Conservation (phyloP, 2,888 invertebrate species). For the Gerosis bhagava region DNA sequence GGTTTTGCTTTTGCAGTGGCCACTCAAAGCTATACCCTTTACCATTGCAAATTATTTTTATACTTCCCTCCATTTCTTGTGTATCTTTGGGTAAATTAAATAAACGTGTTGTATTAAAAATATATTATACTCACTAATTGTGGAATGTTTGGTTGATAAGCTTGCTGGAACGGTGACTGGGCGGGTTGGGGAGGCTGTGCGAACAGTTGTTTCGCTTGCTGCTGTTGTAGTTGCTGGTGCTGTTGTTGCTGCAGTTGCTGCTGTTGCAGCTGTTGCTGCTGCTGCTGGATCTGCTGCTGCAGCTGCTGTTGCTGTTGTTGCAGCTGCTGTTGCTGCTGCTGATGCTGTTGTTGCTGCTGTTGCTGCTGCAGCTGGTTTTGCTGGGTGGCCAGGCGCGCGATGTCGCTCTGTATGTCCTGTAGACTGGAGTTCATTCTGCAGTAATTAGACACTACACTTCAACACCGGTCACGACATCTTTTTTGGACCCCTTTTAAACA, state of each 20-base stretch:
- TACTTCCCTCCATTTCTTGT: too few species aligned
- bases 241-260: slow-evolving; percentile 57
- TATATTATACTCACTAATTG: slow-evolving; percentile 65
- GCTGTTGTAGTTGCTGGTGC: slow-evolving; percentile 69
- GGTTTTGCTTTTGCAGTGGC: neutral
- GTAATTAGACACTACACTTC: slow-evolving; percentile 41
- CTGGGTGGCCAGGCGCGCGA: slow-evolving; percentile 93
- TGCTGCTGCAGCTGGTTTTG: slow-evolving; percentile 70
- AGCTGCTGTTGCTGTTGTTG: slow-evolving; percentile 61
- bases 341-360: slow-evolving; percentile 78
- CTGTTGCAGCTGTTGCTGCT: slow-evolving; percentile 49
- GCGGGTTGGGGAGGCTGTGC: slow-evolving; percentile 54
- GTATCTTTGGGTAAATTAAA: too few species aligned
- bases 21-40: neutral
- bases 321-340: slow-evolving; percentile 63
- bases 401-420: slow-evolving; percentile 96
- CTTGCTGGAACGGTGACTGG: slow-evolving; percentile 73
- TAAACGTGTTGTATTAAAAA: too few species aligned
- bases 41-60: slow-evolving; percentile 7
- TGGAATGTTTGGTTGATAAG: slow-evolving; percentile 76
- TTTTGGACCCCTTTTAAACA: too few species aligned
- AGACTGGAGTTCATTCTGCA: slow-evolving; percentile 95
- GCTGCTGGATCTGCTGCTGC: slow-evolving; percentile 78
- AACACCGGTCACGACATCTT: slow-evolving; percentile 21
- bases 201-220: slow-evolving; percentile 69